Conservation (phyloP, 2,113 vertebrate genomes). For the Brachirus orientalis region DNA sequence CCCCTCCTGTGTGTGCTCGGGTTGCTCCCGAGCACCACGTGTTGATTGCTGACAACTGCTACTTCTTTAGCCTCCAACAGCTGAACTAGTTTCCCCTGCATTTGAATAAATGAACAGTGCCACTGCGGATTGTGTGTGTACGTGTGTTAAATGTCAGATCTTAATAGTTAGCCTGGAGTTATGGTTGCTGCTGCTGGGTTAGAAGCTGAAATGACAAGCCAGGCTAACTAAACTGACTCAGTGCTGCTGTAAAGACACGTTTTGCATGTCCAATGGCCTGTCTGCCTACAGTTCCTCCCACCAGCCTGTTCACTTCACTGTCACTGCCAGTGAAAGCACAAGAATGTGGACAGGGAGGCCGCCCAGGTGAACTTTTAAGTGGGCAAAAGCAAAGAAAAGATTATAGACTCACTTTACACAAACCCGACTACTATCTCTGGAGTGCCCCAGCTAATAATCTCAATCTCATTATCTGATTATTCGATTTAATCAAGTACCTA, state of each 20-base stretch:
- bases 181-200: too few relatives aligned
- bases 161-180: too few relatives aligned
- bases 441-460: too few relatives aligned
- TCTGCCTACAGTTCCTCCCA: constrained; percentile 69
- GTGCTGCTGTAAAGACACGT: constrained; percentile 58
- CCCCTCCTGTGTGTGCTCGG: constrained; percentile 58
- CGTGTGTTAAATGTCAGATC: background rate
- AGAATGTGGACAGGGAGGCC: constrained; percentile 25
- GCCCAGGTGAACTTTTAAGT: constrained; percentile 19
- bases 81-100: too few relatives aligned
- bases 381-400: too few relatives aligned
- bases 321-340: constrained; percentile 30
- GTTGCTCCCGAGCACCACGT: constrained; percentile 73
- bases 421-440: too few relatives aligned
- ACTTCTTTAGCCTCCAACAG: constrained; percentile 49
- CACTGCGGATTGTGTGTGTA: background rate
- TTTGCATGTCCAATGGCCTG: constrained; percentile 70
- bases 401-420: too few relatives aligned
- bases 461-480: too few relatives aligned
- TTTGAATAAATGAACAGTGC: too few relatives aligned
- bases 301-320: constrained; percentile 40
- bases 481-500: too few relatives aligned
- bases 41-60: constrained; percentile 77
- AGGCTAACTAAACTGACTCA: constrained; percentile 33
- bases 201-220: constrained; percentile 1